Evolutionary conservation across 2,797 vertebrate species (phyloP), one percentile per base, ranked within the genome.

Genomic region (Aotus griseimembra): DNA sequence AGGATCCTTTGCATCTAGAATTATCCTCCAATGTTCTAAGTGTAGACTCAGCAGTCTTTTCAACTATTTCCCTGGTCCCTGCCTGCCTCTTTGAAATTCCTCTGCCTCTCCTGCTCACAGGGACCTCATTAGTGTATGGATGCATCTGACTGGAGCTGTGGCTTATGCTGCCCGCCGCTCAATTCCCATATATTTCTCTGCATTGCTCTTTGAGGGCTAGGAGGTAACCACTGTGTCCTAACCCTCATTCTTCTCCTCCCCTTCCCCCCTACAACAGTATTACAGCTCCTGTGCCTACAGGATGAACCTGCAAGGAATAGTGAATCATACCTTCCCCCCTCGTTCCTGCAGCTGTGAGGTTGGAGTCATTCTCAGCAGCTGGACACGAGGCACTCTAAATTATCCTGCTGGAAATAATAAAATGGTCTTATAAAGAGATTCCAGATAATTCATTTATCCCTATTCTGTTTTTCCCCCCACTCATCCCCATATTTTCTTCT

Each of bases 301-400:
- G 92, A 97, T 96, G 79, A 90, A 84, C 85, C 88, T 88, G 75
- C 22, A 24, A 77, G 58, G 70, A 86, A 79, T 13, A 30, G 46
- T 97, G 97, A 97, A 96, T 97, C 98, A 97, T 48, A 67, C 46
- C 44, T 70, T 64, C 90, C 41, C 44, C 28, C 41, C n/a, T 95
- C 15, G 33, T 67, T 90, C 84, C 95, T 96, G 95, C 97, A 97
- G 87, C 72, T 97, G 98, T 79, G 57, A 88, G 50, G 30, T 82
- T 50, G 17, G 4, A 80, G 64, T 83, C 86, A 55, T 84, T 10
- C 85, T 26, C n/a, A 52, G 95, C 87, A 95, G 58, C 97, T 97
- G 97, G 80, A 46, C 33, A 13, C 67, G 55, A 52, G 58, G 85
- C 67, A 46, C 61, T 92, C 33, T 87, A 64, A 84, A 46, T 93